Evolutionary conservation across 2,888 invertebrate species (phyloP).

Genomic region (Notocelia uddmanniana): DNA sequence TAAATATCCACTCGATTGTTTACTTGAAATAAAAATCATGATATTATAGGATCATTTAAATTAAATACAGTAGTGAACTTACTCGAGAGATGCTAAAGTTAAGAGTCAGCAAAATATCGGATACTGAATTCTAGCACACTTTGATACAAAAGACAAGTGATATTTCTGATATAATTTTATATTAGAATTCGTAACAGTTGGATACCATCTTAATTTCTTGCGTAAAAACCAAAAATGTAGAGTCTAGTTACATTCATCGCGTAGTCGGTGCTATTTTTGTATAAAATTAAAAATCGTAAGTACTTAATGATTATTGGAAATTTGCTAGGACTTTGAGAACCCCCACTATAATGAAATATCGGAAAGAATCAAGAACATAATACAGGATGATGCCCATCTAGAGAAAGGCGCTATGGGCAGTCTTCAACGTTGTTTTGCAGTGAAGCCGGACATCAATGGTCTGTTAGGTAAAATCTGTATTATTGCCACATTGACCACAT

Average conservation of each 20-base stretch:
- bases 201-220: neutral
- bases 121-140: too few species aligned
- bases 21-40: too few species aligned
- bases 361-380: constrained; percentile 75
- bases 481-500: too few species aligned
- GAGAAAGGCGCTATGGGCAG: constrained; percentile 84
- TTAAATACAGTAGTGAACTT: too few species aligned
- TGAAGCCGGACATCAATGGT: constrained; percentile 91
- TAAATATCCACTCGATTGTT: neutral
- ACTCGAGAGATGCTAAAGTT: too few species aligned
- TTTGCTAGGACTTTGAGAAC: constrained; percentile 71
- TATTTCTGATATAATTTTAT: too few species aligned
- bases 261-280: too few species aligned
- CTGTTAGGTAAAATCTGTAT: constrained; percentile 79
- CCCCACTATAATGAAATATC: constrained; percentile 75
- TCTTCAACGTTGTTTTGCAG: constrained; percentile 85
- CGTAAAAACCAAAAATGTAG: neutral
- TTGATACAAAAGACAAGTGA: too few species aligned
- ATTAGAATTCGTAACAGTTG: too few species aligned
- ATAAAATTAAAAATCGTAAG: neutral
- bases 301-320: neutral
- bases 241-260: neutral
- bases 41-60: too few species aligned
- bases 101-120: too few species aligned
- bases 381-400: constrained; percentile 85